Conservation (phyloP, 2,888 invertebrate species). For the Ophion ventricosus region DNA sequence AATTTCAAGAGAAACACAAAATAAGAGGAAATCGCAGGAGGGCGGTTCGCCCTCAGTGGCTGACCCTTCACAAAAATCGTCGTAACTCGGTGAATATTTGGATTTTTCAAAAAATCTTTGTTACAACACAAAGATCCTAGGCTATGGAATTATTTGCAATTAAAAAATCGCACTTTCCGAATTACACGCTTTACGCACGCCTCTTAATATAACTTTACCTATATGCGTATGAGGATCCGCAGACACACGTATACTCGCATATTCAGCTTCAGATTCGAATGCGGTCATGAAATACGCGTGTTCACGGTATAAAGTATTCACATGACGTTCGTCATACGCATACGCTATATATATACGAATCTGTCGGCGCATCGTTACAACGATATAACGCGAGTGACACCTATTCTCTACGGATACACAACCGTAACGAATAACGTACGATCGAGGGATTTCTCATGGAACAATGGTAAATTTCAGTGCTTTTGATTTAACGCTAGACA, state of each 20-base stretch:
- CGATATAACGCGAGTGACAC: conserved; percentile 26
- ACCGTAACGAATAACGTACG: conserved; percentile 14
- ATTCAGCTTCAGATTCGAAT: conserved; percentile 7
- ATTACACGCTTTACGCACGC: too few relatives aligned
- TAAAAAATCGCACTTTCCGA: too few relatives aligned
- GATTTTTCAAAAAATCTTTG: too few relatives aligned
- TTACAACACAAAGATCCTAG: too few relatives aligned
- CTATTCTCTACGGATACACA: conserved; percentile 21
- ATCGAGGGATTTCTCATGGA: conserved; percentile 56
- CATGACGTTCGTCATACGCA: conserved; percentile 22
- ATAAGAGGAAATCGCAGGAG: too few relatives aligned
- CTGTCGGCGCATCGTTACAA: conserved; percentile 52
- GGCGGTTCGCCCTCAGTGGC: too few relatives aligned
- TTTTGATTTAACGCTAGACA: conserved; percentile 79
- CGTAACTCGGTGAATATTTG: too few relatives aligned
- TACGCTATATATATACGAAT: conserved; percentile 8
- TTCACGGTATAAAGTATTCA: conserved; percentile 46
- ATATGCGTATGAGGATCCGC: conserved; percentile 70
- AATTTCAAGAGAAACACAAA: too few relatives aligned
- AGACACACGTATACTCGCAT: conserved; percentile 34
- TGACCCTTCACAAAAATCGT: too few relatives aligned
- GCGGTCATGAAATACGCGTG: conserved; percentile 34
- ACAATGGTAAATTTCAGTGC: conserved; percentile 79
- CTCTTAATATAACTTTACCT: not conserved
- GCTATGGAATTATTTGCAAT: too few relatives aligned